Evolutionary conservation across 1,140 invertebrate species (phyloP).

Genomic region (Lethrus apterus): DNA sequence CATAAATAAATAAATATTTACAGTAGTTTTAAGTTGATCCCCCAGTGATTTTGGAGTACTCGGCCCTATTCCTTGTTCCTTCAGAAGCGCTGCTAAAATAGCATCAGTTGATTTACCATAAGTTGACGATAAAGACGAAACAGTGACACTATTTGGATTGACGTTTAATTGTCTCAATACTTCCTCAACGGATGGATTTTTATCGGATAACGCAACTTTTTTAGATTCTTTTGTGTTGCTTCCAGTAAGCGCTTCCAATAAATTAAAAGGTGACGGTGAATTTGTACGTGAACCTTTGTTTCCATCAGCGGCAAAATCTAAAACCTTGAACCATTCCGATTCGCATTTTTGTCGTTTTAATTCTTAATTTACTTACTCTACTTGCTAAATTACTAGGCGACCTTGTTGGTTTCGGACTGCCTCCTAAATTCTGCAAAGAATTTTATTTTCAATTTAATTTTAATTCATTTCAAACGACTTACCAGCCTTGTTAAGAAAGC

Average conservation of each 20-base stretch:
- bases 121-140: constrained; percentile 17
- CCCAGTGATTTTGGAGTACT: constrained; percentile 51
- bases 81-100: constrained; percentile 56
- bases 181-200: constrained; percentile 3
- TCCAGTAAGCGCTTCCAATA: neutral
- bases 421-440: constrained; percentile 19
- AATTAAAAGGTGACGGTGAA: neutral
- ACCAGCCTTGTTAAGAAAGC: constrained; percentile 36
- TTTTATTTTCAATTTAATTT: constrained; percentile 3
- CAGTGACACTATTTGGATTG: constrained; percentile 1
- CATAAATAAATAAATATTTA: too few species aligned
- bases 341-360: neutral
- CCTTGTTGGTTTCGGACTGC: constrained; percentile 12
- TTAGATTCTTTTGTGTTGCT: neutral
- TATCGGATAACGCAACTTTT: neutral
- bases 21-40: constrained; percentile 48
- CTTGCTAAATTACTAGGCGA: constrained; percentile 26
- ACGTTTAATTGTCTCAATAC: constrained; percentile 7
- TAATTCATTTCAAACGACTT: constrained; percentile 11
- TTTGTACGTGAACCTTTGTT: neutral
- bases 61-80: constrained; percentile 59
- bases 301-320: constrained; percentile 7
- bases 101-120: constrained; percentile 56
- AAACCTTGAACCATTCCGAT: constrained; percentile 4
- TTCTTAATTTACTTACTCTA: constrained; percentile 26